phyloP scores from a whole-genome alignment of 2,888 invertebrate genomes.

The Drosophila macrospina region DNA sequence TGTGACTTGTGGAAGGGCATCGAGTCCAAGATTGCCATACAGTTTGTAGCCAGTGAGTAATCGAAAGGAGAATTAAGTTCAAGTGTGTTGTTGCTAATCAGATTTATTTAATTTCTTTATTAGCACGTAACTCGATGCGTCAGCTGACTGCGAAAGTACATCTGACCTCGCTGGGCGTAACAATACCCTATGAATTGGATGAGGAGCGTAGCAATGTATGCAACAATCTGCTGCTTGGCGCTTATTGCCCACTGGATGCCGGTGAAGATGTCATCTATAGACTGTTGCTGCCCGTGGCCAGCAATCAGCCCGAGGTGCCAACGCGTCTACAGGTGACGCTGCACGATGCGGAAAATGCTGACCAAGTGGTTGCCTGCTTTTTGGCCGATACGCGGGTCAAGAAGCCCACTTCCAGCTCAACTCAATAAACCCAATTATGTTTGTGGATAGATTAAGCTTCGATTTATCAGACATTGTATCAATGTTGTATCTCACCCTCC shows the following conservation, averaged over 20 bases:
- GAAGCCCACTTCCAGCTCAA: conserved; percentile 32
- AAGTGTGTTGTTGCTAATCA: background rate
- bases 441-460: conserved; percentile 17
- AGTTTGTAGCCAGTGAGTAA: conserved; percentile 81
- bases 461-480: conserved; percentile 66
- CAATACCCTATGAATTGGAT: conserved; percentile 66
- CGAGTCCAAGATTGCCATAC: conserved; percentile 70
- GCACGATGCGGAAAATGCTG: conserved; percentile 59
- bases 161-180: conserved; percentile 69
- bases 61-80: rapidly evolving
- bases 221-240: conserved; percentile 77
- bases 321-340: conserved; percentile 76
- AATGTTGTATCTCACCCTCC: conserved; percentile 46
- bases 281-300: conserved; percentile 75
- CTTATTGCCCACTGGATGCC: conserved; percentile 83
- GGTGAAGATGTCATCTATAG: conserved; percentile 83
- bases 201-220: conserved; percentile 78
- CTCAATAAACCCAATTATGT: background rate
- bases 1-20: conserved; percentile 70
- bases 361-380: conserved; percentile 76
- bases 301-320: conserved; percentile 75
- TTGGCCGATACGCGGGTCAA: conserved; percentile 73
- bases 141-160: conserved; percentile 60
- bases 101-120: background rate
- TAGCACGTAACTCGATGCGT: conserved; percentile 67